A percentile compares a stretch with the other conserved stretches of the same genome.
Evolutionary conservation across 2,888 invertebrate species (phyloP).

Genomic region (Perdita meconis): DNA sequence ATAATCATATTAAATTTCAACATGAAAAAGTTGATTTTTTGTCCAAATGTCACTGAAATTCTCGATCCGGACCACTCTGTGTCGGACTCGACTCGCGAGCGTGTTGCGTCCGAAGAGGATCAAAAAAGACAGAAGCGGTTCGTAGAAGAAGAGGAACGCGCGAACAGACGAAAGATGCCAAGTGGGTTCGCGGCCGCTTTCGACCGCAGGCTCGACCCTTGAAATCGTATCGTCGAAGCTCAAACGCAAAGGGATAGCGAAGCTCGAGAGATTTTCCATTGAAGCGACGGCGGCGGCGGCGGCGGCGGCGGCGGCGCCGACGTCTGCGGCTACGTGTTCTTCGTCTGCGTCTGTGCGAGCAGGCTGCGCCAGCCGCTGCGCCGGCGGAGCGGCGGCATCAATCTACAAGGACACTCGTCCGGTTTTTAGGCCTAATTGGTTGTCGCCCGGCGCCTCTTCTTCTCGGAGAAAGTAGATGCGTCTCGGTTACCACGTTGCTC

Average conservation of each 20-base stretch:
- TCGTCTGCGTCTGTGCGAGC: no score
- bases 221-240: background rate
- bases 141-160: no score
- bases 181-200: background rate
- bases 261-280: slow-evolving; percentile 30
- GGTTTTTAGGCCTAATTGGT: slow-evolving; percentile 84
- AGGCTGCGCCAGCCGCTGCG: background rate
- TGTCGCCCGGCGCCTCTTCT: slow-evolving; percentile 81
- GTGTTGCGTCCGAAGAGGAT: no score
- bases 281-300: slow-evolving; percentile 6
- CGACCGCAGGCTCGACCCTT: background rate
- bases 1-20: no score
- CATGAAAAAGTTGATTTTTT: no score
- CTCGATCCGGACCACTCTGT: no score
- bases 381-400: slow-evolving; percentile 15
- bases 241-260: slow-evolving; percentile 10
- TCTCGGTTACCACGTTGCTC: slow-evolving; percentile 69
- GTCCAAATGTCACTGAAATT: no score
- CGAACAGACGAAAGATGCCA: background rate
- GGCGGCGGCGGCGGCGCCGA: background rate
- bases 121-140: no score
- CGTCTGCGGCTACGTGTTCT: background rate
- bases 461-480: slow-evolving; percentile 62
- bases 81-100: slow-evolving; percentile 62
- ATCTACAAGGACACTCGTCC: slow-evolving; percentile 64